Base-by-base conservation (phyloP, 2,888 invertebrate species). In the Clivina fossor region DNA sequence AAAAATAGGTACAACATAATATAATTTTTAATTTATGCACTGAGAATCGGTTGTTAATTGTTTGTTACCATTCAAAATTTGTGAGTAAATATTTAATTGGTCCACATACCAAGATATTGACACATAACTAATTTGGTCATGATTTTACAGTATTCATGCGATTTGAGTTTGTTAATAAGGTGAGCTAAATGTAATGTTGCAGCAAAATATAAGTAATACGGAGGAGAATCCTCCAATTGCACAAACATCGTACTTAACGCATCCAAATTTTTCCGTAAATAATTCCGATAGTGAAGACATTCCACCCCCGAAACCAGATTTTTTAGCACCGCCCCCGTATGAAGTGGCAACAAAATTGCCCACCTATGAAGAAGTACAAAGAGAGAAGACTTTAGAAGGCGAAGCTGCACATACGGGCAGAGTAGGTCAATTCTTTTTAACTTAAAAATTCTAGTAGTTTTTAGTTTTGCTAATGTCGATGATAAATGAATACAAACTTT, bases 351-450 rank as follows among this genome's bases (percentile, higher is more conserved):
- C 88, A 19, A 92, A 91, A 74, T 76, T 93, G 66, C 94, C 91
- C 3, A 89, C 92, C 9, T 94, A 94, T 70, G 93, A 93, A 72
- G 93, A 94, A 73, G 93, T 93, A 46, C 90, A 93, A 71, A 79
- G 90, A 64, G 90, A 91, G 69, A 94, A 94, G 71, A 84, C 85
- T 63, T 73, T 88, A 65, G 88, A 90, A 67, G 88, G 86, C 40
- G 86, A 87, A 65, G 72, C 80, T 32, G 56, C 63, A 13, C 62
- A 64, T 15, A 57, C 58, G 22, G 35, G 63, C n/a, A 60, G 64
- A 55, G 66, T 66, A 60, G 16, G 37, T 19, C 8, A 5, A 28
- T 43, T 18, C 54, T 59, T 54, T 24, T 44, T 9, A 35, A 15
- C 11, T 16, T 16, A 15, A 1, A 15, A 37, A 7, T 18, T 3